phyloP scores from a whole-genome alignment of 2,888 invertebrate genomes.

The Alviniconcha strummeri region DNA sequence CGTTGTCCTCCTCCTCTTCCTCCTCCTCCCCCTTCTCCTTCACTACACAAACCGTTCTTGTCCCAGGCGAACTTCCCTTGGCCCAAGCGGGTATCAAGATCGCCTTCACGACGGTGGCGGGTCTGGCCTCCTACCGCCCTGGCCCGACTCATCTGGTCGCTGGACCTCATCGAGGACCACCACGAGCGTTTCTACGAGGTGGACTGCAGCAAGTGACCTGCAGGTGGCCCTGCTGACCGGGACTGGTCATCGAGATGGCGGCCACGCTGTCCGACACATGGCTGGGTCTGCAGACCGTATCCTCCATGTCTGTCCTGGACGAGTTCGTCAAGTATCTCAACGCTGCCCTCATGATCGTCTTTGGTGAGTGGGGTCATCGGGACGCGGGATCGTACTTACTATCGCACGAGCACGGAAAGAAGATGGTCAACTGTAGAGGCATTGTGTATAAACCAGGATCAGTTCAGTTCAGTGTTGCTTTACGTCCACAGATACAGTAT shows the following conservation, averaged over 20 bases:
- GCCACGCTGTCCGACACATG: conserved; percentile 63
- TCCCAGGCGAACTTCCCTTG: not conserved
- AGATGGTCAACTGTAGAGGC: too few relatives aligned
- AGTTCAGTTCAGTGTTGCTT: not conserved
- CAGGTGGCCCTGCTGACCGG: conserved; percentile 58
- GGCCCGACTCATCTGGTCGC: conserved; percentile 61
- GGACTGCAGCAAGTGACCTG: conserved; percentile 60
- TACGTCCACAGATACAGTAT: too few relatives aligned
- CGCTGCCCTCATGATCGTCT: conserved; percentile 62
- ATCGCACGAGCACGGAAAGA: too few relatives aligned
- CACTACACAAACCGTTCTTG: too few relatives aligned
- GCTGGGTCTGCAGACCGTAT: conserved; percentile 59
- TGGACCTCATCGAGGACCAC: conserved; percentile 66
- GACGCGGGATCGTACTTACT: not conserved
- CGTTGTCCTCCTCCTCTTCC: not conserved
- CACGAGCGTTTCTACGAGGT: conserved; percentile 60
- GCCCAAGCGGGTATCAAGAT: conserved; percentile 51
- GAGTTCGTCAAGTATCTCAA: conserved; percentile 60
- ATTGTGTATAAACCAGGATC: too few relatives aligned
- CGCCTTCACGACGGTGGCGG: conserved; percentile 55
- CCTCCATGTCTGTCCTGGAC: conserved; percentile 50
- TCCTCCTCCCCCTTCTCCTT: too few relatives aligned
- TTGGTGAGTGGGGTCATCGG: conserved; percentile 49
- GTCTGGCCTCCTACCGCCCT: conserved; percentile 61
- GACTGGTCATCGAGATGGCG: conserved; percentile 56